Percentiles rank a stretch among this genome's conserved stretches.
Conservation (phyloP, 2,797 vertebrate genomes). For the Gouania willdenowi region DNA sequence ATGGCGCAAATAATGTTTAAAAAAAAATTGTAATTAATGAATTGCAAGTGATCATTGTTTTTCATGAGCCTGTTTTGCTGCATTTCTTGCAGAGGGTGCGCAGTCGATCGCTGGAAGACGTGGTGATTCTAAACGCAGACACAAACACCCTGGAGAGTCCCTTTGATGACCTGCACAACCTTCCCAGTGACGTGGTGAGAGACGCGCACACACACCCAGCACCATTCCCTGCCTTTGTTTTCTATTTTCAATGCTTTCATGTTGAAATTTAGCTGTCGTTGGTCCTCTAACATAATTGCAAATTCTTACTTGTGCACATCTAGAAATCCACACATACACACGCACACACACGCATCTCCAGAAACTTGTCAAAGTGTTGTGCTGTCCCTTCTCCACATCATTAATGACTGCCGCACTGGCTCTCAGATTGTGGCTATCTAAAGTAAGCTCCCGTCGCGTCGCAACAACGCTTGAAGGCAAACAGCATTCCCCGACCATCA, state of each 20-base stretch:
- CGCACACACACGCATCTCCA: conserved; percentile 13
- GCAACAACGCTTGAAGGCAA: conserved; percentile 65
- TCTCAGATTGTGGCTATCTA: conserved; percentile 76
- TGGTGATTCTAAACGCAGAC: conserved; percentile 95
- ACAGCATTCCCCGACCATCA: conserved; percentile 80
- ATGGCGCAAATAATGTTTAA: no score
- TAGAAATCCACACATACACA: not conserved
- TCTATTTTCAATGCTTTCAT: conserved; percentile 5
- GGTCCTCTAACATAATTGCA: conserved; percentile 7
- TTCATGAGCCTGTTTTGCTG: not conserved
- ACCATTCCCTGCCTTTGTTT: not conserved
- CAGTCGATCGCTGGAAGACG: conserved; percentile 90
- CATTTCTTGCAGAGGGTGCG: conserved; percentile 84
- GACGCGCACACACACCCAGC: conserved; percentile 5
- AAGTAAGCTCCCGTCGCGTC: conserved; percentile 73
- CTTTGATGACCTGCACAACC: conserved; percentile 88
- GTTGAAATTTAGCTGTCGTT: not conserved
- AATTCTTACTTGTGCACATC: not conserved
- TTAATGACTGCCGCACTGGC: conserved; percentile 77
- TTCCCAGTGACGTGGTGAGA: conserved; percentile 96
- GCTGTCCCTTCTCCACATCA: conserved; percentile 64
- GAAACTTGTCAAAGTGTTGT: conserved; percentile 59
- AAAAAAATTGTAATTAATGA: no score
- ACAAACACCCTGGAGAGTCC: conserved; percentile 93
- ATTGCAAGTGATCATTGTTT: no score